Conservation (phyloP, 2,888 invertebrate species). For the Thumatha senex region DNA sequence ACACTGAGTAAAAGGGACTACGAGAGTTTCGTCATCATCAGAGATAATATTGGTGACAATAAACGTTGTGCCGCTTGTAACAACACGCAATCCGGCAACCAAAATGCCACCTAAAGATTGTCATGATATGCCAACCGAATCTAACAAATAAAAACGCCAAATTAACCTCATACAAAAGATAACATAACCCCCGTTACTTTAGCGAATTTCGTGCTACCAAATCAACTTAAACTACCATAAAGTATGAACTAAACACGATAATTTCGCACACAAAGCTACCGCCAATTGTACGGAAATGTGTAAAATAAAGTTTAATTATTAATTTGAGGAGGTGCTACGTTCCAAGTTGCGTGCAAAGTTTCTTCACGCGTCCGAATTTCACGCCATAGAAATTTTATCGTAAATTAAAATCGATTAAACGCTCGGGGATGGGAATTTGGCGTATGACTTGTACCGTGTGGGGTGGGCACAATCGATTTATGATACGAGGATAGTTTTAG, state of each 20-base stretch:
- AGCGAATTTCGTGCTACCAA: constrained; percentile 26
- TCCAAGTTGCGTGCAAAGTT: constrained; percentile 26
- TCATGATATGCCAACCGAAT: constrained; percentile 10
- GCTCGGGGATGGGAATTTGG: constrained; percentile 35
- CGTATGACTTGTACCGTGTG: constrained; percentile 11
- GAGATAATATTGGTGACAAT: too few species aligned
- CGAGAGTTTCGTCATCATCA: too few species aligned
- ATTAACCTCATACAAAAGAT: constrained; percentile 8
- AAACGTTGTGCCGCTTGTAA: too few species aligned
- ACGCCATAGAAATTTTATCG: constrained; percentile 47
- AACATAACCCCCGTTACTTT: constrained; percentile 18
- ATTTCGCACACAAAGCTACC: constrained; percentile 35
- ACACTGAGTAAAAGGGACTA: too few species aligned
- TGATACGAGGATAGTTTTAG: constrained; percentile 15
- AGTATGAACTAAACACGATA: constrained; percentile 34
- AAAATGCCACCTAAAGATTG: too few species aligned
- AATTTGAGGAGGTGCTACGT: constrained; percentile 7
- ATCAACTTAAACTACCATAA: constrained; percentile 23
- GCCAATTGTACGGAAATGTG: constrained; percentile 20
- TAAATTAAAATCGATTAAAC: constrained; percentile 45
- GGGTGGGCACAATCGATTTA: constrained; percentile 30
- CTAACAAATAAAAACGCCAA: constrained; percentile 4
- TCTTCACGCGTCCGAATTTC: constrained; percentile 38
- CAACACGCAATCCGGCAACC: too few species aligned
- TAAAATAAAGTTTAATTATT: constrained; percentile 7